Evolutionary conservation across 2,888 invertebrate species (phyloP).

Genomic region (Drepana falcataria): DNA sequence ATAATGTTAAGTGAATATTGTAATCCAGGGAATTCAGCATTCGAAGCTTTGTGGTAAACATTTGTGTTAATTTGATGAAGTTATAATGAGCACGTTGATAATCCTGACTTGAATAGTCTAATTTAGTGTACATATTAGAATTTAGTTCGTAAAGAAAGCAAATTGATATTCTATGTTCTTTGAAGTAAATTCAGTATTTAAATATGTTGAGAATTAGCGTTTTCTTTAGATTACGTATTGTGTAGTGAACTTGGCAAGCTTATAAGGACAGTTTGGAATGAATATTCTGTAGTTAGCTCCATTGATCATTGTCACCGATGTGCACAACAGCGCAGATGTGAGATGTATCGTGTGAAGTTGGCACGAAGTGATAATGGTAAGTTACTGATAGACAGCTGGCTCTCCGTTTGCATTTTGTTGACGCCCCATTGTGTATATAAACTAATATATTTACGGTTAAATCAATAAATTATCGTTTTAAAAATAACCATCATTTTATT

Average conservation of each 20-base stretch:
- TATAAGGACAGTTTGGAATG: conserved; percentile 44
- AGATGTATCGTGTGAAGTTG: neutral
- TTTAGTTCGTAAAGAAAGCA: conserved; percentile 45
- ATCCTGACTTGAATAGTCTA: conserved; percentile 58
- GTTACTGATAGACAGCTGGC: conserved; percentile 41
- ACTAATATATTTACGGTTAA: conserved; percentile 77
- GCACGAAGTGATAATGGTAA: neutral
- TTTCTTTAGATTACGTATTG: conserved; percentile 58
- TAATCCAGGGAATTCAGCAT: conserved; percentile 10
- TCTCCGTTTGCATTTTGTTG: conserved; percentile 72
- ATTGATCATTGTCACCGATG: neutral
- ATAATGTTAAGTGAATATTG: conserved; percentile 19
- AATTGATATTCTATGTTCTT: conserved; percentile 58
- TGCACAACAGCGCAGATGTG: neutral
- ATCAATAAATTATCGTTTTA: conserved; percentile 77
- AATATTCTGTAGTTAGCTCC: conserved; percentile 14
- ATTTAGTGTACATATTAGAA: conserved; percentile 65
- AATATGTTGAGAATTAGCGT: conserved; percentile 57
- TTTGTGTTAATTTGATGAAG: conserved; percentile 37
- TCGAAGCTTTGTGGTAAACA: conserved; percentile 21
- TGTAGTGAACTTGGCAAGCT: conserved; percentile 55
- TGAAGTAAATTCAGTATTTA: conserved; percentile 68
- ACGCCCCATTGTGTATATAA: conserved; percentile 71
- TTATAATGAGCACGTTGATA: conserved; percentile 70
- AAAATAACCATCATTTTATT: conserved; percentile 34